Evolutionary conservation across 53 echinoderm and acorn worm species (phyloP), one percentile per base, ranked within the genome.

Genomic region (Actinopyga echinites): DNA sequence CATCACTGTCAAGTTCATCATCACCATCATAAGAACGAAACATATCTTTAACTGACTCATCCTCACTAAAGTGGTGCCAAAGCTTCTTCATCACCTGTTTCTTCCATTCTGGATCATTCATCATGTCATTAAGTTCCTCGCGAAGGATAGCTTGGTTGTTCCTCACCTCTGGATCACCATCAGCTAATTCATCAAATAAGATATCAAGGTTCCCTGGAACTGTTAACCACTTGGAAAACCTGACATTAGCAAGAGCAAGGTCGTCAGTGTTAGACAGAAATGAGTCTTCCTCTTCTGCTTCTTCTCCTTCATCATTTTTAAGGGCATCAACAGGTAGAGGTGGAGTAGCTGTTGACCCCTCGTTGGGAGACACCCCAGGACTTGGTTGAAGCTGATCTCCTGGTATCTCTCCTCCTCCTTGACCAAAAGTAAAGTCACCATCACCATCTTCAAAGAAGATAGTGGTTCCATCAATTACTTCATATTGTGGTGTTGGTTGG

Each of bases 391-490:
- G 63, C 26, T 80, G 81, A 37, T 59, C 60, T 17, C 49, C 49
- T 61, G 81, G 62, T 2, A 33, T 24, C 2, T 24, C 40, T 37
- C 13, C 62, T 1, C 8, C 19, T 19, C 61, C 55, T 34, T 30
- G 49, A 30, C 79, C 86, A 32, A 86, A 49, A 24, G 55, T 57
- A n/a, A 78, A 77, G 26, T 79, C 86, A 28, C 60, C 59, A 28
- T 65, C 65, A 25, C 75, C 85, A 57, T 86, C 90, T 30, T 83
- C 83, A 52, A 58, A 20, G 81, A 71, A 86, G 60, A 83, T 65
- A 21, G 89, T 89, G 17, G 89, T 89, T 23, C 89, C 89, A 45
- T 89, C 89, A 38, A 89, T 79, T n/a, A 89, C 89, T 58, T 89
- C 89, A 57, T 30, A 84, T 56, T 84, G 85, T 58, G 80, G 85